Percentiles rank a stretch among this genome's conserved stretches.
phyloP scores from a whole-genome alignment of 1,140 invertebrate genomes.

The Eumaeus atala region DNA sequence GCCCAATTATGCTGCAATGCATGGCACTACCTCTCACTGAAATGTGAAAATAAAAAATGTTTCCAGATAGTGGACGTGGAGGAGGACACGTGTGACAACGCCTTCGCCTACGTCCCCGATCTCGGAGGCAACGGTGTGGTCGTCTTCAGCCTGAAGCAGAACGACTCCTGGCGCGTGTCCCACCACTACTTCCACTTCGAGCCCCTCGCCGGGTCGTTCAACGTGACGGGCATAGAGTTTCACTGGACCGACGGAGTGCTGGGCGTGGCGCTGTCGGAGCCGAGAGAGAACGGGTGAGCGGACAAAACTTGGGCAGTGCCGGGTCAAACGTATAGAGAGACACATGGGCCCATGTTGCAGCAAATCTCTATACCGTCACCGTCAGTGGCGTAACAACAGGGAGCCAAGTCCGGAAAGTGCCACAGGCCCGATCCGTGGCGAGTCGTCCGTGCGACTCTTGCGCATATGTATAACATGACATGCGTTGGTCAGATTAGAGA shows the following conservation, averaged over 20 bases:
- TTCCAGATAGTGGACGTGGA: slow-evolving; percentile 79
- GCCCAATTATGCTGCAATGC: too few relatives aligned
- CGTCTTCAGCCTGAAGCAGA: slow-evolving; percentile 82
- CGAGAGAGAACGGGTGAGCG: slow-evolving; percentile 71
- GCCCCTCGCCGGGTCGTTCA: slow-evolving; percentile 82
- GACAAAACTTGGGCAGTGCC: too few relatives aligned
- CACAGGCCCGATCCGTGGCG: too few relatives aligned
- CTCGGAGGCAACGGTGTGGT: slow-evolving; percentile 82
- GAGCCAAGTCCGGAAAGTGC: too few relatives aligned
- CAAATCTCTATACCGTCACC: slow-evolving; percentile 3
- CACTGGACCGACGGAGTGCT: slow-evolving; percentile 87
- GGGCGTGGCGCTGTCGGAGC: slow-evolving; percentile 78
- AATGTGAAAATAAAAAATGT: slow-evolving; percentile 1
- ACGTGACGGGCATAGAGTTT: slow-evolving; percentile 82
- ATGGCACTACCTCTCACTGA: too few relatives aligned
- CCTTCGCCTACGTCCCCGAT: slow-evolving; percentile 85
- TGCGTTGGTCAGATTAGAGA: too few relatives aligned
- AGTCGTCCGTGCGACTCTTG: too few relatives aligned
- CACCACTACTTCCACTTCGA: slow-evolving; percentile 90
- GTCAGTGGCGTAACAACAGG: too few relatives aligned
- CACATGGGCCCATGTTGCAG: too few relatives aligned
- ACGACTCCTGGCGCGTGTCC: slow-evolving; percentile 83
- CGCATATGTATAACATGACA: too few relatives aligned
- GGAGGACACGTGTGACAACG: slow-evolving; percentile 80
- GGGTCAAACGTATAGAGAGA: too few relatives aligned